Evolutionary conservation across 2,797 vertebrate genomes (phyloP).

Genomic region (Ctenopoma multispine): DNA sequence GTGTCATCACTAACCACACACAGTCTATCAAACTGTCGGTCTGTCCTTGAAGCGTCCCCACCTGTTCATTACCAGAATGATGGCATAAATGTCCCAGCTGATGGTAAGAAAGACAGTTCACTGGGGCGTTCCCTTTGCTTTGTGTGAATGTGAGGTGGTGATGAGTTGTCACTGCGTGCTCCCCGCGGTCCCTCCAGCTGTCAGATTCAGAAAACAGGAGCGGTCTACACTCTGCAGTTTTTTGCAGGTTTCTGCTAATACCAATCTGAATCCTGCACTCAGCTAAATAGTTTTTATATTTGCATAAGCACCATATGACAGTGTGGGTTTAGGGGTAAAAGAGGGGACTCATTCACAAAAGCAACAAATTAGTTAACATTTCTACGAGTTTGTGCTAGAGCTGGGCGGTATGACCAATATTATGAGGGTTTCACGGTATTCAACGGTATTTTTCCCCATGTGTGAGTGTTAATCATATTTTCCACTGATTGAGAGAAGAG

Average conservation of each 20-base stretch:
- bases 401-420: too few species aligned
- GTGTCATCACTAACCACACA: slow-evolving; percentile 8
- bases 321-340: too few species aligned
- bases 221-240: slow-evolving; percentile 13
- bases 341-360: too few species aligned
- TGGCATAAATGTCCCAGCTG: slow-evolving; percentile 17
- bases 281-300: background rate
- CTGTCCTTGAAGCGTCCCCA: slow-evolving; percentile 33
- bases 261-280: background rate
- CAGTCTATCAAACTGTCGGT: slow-evolving; percentile 14
- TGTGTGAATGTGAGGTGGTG: slow-evolving; percentile 1
- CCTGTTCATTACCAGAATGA: slow-evolving; percentile 33
- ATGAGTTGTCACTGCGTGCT: slow-evolving; percentile 23
- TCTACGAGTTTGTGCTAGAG: background rate
- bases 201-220: slow-evolving; percentile 19
- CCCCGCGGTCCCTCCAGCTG: slow-evolving; percentile 32
- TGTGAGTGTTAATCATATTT: too few species aligned
- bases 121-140: slow-evolving; percentile 12
- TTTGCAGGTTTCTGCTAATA: background rate
- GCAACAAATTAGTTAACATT: too few species aligned
- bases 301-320: too few species aligned
- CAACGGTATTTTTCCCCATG: too few species aligned
- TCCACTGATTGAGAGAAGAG: too few species aligned
- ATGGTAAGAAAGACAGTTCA: slow-evolving; percentile 13
- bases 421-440: too few species aligned